Base-by-base conservation (phyloP, 2,113 vertebrate genomes). In the Zosterops japonicus region DNA sequence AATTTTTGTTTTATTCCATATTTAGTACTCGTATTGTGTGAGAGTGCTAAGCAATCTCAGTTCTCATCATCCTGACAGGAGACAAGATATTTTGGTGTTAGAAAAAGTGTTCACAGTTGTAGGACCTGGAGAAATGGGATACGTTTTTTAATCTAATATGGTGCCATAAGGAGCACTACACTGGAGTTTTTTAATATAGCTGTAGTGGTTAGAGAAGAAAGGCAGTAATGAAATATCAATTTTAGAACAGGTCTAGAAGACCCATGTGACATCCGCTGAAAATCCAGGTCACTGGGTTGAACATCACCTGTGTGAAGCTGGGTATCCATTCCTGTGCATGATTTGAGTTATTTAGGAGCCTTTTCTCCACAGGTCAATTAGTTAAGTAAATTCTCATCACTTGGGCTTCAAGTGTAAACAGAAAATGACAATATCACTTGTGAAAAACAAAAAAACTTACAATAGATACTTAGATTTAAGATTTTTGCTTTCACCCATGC, bases 231-330 rank as follows among this genome's bases (percentile, higher is more conserved):
- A 94, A 77, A 86, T 90, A 57, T 85, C 74, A 69, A 86, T 79
- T 67, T 84, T 71, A 29, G 3, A 88, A 52, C 6, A 44, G 6
- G 14, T 72, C 20, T 91, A 76, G 39, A 88, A 86, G 22, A 71
- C 4, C 20, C 35, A n/a, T 25, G n/a, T 63, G 60, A 33, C 65
- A 49, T 70, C 19, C 23, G 4, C 44, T 84, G 69, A 84, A 83
- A 94, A 91, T 94, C 60, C 60, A 94, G 52, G 68, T 92, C 83
- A 81, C 8, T 87, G 56, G 47, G 56, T 79, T 92, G 46, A 71
- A 13, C 25, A 56, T n/a, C 52, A 56, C 68, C 49, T 81, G 24
- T 71, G 17, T n/a, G 56, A 86, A 81, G 28, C 17, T 63, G 19
- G 23, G 3, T n/a, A 64, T 46, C 18, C 14, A 13, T 28, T 84